phyloP scores from a whole-genome alignment of 2,888 invertebrate genomes.

The Calameuta idolon region DNA sequence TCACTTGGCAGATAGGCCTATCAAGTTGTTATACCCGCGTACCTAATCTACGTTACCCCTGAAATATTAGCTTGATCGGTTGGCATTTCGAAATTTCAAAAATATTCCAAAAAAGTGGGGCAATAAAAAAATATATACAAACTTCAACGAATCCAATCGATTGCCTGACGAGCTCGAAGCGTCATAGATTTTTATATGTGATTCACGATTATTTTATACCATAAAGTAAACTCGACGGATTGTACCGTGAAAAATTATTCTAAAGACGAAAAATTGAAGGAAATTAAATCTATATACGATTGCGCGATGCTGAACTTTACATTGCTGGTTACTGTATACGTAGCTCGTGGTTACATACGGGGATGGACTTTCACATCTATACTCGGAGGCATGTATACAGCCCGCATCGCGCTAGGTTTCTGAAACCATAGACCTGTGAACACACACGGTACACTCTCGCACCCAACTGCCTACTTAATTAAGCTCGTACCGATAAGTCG shows the following conservation, averaged over 20 bases:
- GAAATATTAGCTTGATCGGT: too few relatives aligned
- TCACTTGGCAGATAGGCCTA: constrained; percentile 15
- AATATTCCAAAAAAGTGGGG: background rate
- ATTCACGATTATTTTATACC: background rate
- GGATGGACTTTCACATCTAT: background rate
- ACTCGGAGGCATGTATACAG: background rate
- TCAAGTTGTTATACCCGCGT: background rate
- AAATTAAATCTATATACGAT: background rate
- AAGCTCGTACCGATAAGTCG: constrained; percentile 2
- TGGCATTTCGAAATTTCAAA: background rate
- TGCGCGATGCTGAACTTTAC: background rate
- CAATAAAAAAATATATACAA: too few relatives aligned
- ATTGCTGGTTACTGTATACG: background rate
- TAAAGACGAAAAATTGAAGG: background rate
- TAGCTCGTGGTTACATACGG: background rate
- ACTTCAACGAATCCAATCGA: too few relatives aligned
- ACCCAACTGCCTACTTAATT: constrained; percentile 3
- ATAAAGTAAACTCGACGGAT: background rate
- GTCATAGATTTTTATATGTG: background rate
- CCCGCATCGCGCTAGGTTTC: constrained; percentile 12
- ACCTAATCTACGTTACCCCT: too few relatives aligned
- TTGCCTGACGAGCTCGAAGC: background rate
- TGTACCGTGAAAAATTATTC: background rate
- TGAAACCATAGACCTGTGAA: constrained; percentile 25
- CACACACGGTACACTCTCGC: background rate